Base-by-base conservation (phyloP, 2,888 invertebrate genomes). In the Cephus pulcher region DNA sequence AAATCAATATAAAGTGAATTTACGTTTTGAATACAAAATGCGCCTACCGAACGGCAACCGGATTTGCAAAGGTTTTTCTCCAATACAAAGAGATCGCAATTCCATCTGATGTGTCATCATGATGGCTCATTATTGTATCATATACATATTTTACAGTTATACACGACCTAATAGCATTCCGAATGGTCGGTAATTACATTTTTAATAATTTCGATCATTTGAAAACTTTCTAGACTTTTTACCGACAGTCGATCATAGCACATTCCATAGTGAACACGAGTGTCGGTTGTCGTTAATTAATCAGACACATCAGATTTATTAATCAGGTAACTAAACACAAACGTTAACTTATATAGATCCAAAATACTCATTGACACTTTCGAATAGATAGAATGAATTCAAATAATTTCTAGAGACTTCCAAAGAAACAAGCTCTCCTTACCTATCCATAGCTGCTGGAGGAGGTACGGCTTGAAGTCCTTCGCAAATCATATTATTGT, bases 401-500 rank as follows among this genome's bases (percentile, higher is more conserved):
- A 56, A 56, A 56, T 56, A 23, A 23, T 9, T 2, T 2, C 56
- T 56, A 15, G 1, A 40, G 4, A 56, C 2, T 56, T 56, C 1
- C 9, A 23, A 23, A 56, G 23, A 56, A 15, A 23, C 0, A 56
- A 74, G 68, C 23, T 15, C 23, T 32, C 30, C 80, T 84, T 84
- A 88, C 88, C 88, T 88, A 73, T 88, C 87, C 69, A 78, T 77
- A 81, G 83, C 81, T 32, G 82, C 76, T 40, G 80, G 76, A 12
- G 85, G 78, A 11, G 82, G 75, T 69, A 86, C 84, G 12, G 84
- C 76, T 34, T 82, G 85, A 9, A 87, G 75, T 76, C 84, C 84
- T 75, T 86, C 81, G 81, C 88, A 88, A 37, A 87, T 86, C 88
- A 89, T 89, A 76, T 84, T 85, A 56, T 56, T 23, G 23, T 56